Conservation (phyloP, 2,888 invertebrate species). For the Octonoba sinensis region DNA sequence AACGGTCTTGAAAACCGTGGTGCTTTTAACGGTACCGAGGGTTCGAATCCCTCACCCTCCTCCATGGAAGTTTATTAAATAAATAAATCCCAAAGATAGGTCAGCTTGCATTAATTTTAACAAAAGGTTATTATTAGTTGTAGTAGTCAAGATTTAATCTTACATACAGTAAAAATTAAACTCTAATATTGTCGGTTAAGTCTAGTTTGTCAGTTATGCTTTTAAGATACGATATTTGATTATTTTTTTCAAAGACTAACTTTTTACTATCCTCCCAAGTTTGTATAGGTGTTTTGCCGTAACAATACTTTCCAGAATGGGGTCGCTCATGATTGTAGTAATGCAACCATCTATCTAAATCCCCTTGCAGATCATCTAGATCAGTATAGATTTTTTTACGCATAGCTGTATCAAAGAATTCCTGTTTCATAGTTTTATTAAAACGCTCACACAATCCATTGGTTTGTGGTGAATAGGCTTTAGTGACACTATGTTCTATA, state of each 20-base stretch:
- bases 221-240: conserved; percentile 11
- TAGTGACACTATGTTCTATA: too few species aligned
- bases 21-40: too few species aligned
- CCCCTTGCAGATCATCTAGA: neutral
- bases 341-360: conserved; percentile 7
- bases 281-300: conserved; percentile 6
- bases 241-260: conserved; percentile 8
- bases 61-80: too few species aligned
- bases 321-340: conserved; percentile 1
- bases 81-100: too few species aligned
- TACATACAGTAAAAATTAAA: neutral
- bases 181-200: conserved; percentile 5
- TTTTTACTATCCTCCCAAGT: conserved; percentile 5
- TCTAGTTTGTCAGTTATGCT: neutral
- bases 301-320: conserved; percentile 16
- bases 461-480: too few species aligned
- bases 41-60: too few species aligned
- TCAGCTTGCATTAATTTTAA: too few species aligned
- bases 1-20: too few species aligned
- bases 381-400: conserved; percentile 5
- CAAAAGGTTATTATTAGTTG: too few species aligned
- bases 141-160: conserved; percentile 16
- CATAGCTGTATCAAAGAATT: neutral
- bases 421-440: too few species aligned
- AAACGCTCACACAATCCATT: too few species aligned